Conservation (phyloP, 2,113 vertebrate species). For the Oenanthe melanoleuca region DNA sequence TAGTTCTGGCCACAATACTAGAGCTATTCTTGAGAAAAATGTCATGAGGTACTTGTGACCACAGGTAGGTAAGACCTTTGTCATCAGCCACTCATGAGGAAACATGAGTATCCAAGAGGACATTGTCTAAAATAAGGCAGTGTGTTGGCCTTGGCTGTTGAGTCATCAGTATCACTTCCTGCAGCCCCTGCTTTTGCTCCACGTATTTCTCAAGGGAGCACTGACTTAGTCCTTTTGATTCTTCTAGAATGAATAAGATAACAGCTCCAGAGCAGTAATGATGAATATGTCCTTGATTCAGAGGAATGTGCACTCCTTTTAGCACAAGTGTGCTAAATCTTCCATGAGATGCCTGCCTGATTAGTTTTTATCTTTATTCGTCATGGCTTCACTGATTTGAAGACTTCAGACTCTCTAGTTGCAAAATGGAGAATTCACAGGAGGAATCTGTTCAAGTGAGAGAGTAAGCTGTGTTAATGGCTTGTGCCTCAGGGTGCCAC, state of each 20-base stretch:
- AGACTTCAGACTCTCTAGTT: not conserved
- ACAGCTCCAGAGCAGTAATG: not conserved
- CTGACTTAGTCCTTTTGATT: slow-evolving; percentile 47
- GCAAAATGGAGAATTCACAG: slow-evolving; percentile 10
- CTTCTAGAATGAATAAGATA: slow-evolving; percentile 52
- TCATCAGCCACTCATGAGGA: slow-evolving; percentile 66
- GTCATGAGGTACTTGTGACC: slow-evolving; percentile 37
- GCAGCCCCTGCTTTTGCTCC: slow-evolving; percentile 34
- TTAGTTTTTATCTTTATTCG: slow-evolving; percentile 1
- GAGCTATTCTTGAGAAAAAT: slow-evolving; percentile 38
- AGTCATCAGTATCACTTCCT: slow-evolving; percentile 67
- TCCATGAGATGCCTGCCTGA: slow-evolving; percentile 33
- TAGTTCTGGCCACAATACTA: not conserved
- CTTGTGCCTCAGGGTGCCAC: not conserved
- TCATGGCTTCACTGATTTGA: slow-evolving; percentile 7
- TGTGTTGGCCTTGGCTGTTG: slow-evolving; percentile 40
- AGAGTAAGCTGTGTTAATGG: not conserved
- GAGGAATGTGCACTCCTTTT: slow-evolving; percentile 32
- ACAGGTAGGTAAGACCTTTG: slow-evolving; percentile 56
- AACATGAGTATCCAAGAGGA: slow-evolving; percentile 58
- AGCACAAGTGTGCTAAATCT: slow-evolving; percentile 48
- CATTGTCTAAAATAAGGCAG: slow-evolving; percentile 63
- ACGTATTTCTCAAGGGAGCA: slow-evolving; percentile 54
- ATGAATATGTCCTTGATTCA: slow-evolving; percentile 51
- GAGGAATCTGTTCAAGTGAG: not conserved